Evolutionary conservation across 2,797 vertebrate genomes (phyloP).

Genomic region (Gymnoscopelus braueri): DNA sequence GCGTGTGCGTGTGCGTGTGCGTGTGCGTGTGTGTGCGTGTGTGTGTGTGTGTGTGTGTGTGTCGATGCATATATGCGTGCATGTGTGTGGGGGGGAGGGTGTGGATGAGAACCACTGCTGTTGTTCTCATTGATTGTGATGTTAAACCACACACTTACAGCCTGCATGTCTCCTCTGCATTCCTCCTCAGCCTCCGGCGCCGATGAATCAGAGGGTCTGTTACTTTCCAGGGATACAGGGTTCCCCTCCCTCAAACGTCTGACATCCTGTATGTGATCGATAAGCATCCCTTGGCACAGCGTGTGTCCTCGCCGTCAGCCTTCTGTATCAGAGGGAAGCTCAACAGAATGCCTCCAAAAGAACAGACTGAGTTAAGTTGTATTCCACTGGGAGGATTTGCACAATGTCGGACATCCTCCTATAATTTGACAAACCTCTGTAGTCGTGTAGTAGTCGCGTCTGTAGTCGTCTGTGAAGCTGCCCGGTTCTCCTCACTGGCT

Average conservation of each 20-base stretch:
- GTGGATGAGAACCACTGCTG: conserved; percentile 38
- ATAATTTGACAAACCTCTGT: too few species aligned
- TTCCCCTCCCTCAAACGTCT: conserved; percentile 66
- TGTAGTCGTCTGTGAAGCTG: too few species aligned
- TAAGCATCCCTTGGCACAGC: conserved; percentile 68
- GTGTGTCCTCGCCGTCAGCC: conserved; percentile 38
- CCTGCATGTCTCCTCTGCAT: conserved; percentile 55
- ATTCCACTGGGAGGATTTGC: conserved; percentile 44
- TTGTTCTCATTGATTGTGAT: conserved; percentile 77
- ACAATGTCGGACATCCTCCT: too few species aligned
- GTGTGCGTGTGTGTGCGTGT: too few species aligned
- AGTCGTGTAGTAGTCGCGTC: too few species aligned
- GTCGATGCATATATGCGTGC: too few species aligned
- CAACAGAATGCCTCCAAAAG: conserved; percentile 54
- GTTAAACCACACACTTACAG: conserved; percentile 74
- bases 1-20: too few species aligned
- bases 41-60: too few species aligned
- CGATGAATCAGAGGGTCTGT: conserved; percentile 75
- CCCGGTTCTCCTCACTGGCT: too few species aligned
- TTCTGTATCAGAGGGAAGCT: conserved; percentile 46
- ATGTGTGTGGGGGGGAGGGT: conserved; percentile 11
- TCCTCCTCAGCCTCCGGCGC: conserved; percentile 44
- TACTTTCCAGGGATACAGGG: conserved; percentile 68
- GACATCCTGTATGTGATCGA: conserved; percentile 75
- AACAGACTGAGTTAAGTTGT: conserved; percentile 61